Conservation (phyloP, 2,113 vertebrate genomes). For the Heloderma charlesbogerti region DNA sequence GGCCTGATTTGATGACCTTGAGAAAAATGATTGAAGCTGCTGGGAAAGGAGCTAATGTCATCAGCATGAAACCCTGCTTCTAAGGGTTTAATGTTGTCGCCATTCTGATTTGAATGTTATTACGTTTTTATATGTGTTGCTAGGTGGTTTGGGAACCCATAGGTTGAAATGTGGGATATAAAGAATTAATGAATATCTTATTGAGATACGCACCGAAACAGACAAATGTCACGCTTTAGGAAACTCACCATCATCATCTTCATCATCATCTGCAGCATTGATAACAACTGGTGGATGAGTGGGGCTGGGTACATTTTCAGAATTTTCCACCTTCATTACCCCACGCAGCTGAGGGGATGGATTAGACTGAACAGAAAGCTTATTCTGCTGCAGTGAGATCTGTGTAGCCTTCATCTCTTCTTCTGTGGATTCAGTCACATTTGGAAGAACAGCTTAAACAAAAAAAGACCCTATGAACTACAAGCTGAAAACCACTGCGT, state of each 20-base stretch:
- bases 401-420: slow-evolving; percentile 79
- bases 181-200: background rate
- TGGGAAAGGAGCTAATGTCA: background rate
- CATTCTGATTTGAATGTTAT: background rate
- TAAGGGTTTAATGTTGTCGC: background rate
- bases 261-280: slow-evolving; percentile 95
- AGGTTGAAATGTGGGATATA: background rate
- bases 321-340: slow-evolving; percentile 90
- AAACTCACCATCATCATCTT: slow-evolving; percentile 90
- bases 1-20: background rate
- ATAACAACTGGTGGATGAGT: slow-evolving; percentile 97
- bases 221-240: rapidly evolving
- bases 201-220: background rate
- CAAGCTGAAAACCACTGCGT: background rate
- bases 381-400: slow-evolving; percentile 74
- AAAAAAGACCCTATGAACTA: background rate
- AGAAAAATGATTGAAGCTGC: background rate
- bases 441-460: slow-evolving; percentile 68
- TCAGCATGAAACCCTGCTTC: background rate
- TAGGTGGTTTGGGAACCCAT: background rate
- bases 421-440: slow-evolving; percentile 74
- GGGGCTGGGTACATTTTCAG: slow-evolving; percentile 94
- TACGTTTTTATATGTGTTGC: background rate
- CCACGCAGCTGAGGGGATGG: slow-evolving; percentile 88
- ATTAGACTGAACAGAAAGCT: slow-evolving; percentile 78